A percentile compares a stretch with the other conserved stretches of the same genome.
phyloP scores from a whole-genome alignment of 1,140 invertebrate genomes.

The Lineus longissimus region DNA sequence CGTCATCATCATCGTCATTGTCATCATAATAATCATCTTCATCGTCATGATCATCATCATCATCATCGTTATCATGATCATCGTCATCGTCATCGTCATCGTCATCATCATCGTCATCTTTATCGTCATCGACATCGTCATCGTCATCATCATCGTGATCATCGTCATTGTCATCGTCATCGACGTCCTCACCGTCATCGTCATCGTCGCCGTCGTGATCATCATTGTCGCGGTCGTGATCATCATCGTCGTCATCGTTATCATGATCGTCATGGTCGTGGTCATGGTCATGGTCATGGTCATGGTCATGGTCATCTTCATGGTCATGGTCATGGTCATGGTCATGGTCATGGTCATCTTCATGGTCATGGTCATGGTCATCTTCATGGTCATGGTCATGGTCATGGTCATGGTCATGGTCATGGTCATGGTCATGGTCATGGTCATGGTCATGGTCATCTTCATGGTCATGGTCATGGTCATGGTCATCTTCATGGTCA shows the following conservation, averaged over 20 bases:
- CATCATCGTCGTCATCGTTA: conserved; percentile 11
- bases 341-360: too few relatives aligned
- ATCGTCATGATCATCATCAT: conserved; percentile 15
- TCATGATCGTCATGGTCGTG: conserved; percentile 13
- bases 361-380: too few relatives aligned
- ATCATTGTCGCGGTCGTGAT: conserved; percentile 12
- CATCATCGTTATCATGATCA: conserved; percentile 7
- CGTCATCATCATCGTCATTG: conserved; percentile 3
- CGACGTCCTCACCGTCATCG: background rate
- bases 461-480: too few relatives aligned
- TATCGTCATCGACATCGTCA: background rate
- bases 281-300: too few relatives aligned
- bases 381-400: too few relatives aligned
- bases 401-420: too few relatives aligned
- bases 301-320: too few relatives aligned
- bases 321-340: too few relatives aligned
- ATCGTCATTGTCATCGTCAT: too few relatives aligned
- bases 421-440: too few relatives aligned
- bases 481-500: conserved; percentile 3
- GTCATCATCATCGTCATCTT: conserved; percentile 12
- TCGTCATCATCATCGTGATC: too few relatives aligned
- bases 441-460: too few relatives aligned
- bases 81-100: background rate
- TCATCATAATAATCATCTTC: conserved; percentile 4
- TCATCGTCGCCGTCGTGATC: conserved; percentile 5